These are phyloP conservation scores for Drosophila suzukii DNA, from an alignment of 1,140 invertebrate genomes.

Conservation along the genomic window DNA sequence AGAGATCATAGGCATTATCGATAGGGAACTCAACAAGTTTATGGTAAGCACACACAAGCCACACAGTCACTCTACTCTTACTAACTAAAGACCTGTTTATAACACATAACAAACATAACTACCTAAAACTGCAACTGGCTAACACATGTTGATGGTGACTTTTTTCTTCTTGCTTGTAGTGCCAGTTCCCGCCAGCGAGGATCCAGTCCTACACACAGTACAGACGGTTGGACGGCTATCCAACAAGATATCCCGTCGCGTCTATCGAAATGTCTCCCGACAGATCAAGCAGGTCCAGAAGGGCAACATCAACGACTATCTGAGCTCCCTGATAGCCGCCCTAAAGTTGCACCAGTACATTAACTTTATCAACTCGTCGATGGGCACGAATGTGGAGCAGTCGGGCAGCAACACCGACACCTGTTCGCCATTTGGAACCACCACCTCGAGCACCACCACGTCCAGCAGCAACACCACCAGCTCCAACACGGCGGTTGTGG, in stretches of 20 bases:
- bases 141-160: neutral
- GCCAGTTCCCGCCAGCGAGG: slow-evolving; percentile 86
- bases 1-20: slow-evolving; percentile 78
- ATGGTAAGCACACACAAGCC: slow-evolving; percentile 71
- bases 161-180: slow-evolving; percentile 74
- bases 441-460: neutral
- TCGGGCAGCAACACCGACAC: slow-evolving; percentile 50
- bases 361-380: slow-evolving; percentile 84
- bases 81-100: slow-evolving; percentile 6
- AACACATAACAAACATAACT: neutral
- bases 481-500: neutral
- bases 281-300: slow-evolving; percentile 87
- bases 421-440: slow-evolving; percentile 54
- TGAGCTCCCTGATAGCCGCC: slow-evolving; percentile 87
- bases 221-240: slow-evolving; percentile 89
- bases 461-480: slow-evolving; percentile 30
- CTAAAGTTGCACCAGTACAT: slow-evolving; percentile 87
- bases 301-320: slow-evolving; percentile 87
- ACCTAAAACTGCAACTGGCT: neutral
- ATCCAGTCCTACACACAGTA: slow-evolving; percentile 88
- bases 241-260: slow-evolving; percentile 88
- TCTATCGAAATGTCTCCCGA: slow-evolving; percentile 87
- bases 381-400: slow-evolving; percentile 83
- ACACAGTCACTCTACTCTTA: neutral
- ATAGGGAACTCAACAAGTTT: slow-evolving; percentile 83